Percentiles rank a stretch among this genome's conserved stretches.
These are phyloP conservation scores for Amitus sp. DNA, from an alignment of 2,888 invertebrate species.

Conservation along the genomic window DNA sequence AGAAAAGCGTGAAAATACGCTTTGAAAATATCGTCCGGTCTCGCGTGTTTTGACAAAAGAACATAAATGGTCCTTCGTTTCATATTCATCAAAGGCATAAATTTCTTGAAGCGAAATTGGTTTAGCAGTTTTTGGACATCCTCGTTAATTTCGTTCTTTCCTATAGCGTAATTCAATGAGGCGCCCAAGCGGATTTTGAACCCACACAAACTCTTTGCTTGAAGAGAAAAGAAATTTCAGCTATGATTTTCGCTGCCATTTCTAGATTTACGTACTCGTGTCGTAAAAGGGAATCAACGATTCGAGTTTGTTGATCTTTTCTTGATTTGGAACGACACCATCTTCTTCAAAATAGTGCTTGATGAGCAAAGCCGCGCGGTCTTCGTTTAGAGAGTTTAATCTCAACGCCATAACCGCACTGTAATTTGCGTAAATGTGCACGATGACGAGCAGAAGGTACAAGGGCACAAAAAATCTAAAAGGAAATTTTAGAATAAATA, in stretches of 20 bases:
- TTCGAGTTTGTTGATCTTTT: conserved; percentile 77
- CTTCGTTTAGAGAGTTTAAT: conserved; percentile 83
- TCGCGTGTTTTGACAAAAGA: conserved; percentile 68
- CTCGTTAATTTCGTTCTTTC: conserved; percentile 42
- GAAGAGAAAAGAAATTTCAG: conserved; percentile 4
- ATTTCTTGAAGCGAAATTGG: conserved; percentile 68
- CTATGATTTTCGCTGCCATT: background rate
- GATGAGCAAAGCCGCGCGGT: conserved; percentile 78
- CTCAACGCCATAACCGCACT: conserved; percentile 84
- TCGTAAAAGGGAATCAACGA: conserved; percentile 73
- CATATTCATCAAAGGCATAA: conserved; percentile 69
- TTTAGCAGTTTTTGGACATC: conserved; percentile 64
- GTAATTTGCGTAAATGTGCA: conserved; percentile 91
- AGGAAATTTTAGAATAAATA: conserved; percentile 41
- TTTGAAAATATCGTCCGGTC: conserved; percentile 70
- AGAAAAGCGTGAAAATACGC: conserved; percentile 78
- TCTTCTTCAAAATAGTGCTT: conserved; percentile 72
- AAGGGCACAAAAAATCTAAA: conserved; percentile 78
- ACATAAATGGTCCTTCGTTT: conserved; percentile 68
- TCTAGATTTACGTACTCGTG: conserved; percentile 44
- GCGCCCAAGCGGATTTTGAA: conserved; percentile 72
- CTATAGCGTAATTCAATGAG: conserved; percentile 66
- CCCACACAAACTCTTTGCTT: background rate
- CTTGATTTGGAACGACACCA: conserved; percentile 72
- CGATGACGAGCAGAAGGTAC: conserved; percentile 76